Evolutionary conservation across 2,797 vertebrate genomes (phyloP).

Genomic region (Rhabdomys pumilio): DNA sequence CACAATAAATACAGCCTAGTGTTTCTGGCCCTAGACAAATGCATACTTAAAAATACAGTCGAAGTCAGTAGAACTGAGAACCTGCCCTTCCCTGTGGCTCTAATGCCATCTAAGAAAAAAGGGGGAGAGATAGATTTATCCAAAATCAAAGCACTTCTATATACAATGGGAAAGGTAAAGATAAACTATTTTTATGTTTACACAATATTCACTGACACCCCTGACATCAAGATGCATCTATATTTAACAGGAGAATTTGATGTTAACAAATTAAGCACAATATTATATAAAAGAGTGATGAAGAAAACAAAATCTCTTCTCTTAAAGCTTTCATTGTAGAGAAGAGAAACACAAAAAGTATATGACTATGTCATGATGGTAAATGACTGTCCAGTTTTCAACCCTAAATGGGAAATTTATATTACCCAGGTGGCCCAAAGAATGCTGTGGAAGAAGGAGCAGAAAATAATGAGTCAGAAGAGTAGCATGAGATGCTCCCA

Average conservation of each 20-base stretch:
- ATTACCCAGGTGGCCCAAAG: not conserved
- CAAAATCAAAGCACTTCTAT: not conserved
- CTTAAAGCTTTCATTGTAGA: not conserved
- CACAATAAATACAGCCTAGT: not conserved
- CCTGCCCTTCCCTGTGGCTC: not conserved
- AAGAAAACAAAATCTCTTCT: constrained; percentile 14
- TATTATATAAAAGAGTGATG: not conserved
- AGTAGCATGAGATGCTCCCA: not conserved
- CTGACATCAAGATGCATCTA: not conserved
- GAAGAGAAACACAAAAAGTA: not conserved
- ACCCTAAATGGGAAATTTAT: not conserved
- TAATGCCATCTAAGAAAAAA: not conserved
- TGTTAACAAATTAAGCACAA: constrained; percentile 17
- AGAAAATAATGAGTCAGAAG: not conserved
- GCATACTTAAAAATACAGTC: not conserved
- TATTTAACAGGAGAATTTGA: not conserved
- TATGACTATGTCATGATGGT: not conserved
- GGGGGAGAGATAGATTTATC: not conserved
- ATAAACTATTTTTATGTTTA: not conserved
- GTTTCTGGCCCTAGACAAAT: not conserved
- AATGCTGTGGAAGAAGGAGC: not conserved
- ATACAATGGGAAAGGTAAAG: not conserved
- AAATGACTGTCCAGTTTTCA: not conserved
- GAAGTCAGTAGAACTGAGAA: not conserved
- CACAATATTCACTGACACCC: not conserved